phyloP scores from a whole-genome alignment of 2,888 invertebrate genomes.

The Alloplasta piceator region DNA sequence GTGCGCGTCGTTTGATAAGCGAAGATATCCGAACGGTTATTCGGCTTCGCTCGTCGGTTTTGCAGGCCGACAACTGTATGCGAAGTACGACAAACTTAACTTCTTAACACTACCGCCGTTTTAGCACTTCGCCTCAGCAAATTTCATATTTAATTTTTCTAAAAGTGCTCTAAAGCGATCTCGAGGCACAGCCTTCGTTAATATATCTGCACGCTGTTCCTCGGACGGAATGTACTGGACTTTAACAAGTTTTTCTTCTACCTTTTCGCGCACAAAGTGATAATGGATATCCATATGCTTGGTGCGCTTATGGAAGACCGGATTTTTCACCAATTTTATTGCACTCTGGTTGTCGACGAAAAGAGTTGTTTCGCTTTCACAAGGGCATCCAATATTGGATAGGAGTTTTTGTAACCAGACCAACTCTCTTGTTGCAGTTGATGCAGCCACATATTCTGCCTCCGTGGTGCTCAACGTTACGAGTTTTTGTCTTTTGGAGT shows the following conservation, averaged over 20 bases:
- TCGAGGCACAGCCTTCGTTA: background rate
- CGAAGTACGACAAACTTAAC: no score
- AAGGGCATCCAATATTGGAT: background rate
- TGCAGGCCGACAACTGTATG: no score
- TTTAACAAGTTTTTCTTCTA: background rate
- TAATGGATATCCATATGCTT: no score
- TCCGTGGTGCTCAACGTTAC: no score
- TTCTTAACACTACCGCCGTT: no score
- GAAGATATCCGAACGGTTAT: no score
- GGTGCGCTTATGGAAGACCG: background rate
- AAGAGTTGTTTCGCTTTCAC: background rate
- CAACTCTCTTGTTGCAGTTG: background rate
- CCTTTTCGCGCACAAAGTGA: no score
- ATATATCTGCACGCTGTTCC: background rate
- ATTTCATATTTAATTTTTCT: background rate
- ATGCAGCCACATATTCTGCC: constrained; percentile 72
- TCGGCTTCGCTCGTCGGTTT: no score
- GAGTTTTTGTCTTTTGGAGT: no score
- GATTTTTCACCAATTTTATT: no score
- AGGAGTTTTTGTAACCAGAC: background rate
- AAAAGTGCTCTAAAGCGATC: background rate
- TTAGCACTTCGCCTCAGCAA: background rate
- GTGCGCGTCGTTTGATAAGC: no score
- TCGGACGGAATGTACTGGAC: background rate
- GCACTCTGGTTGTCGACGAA: no score